A percentile compares a stretch with the other conserved stretches of the same genome.
These are phyloP conservation scores for Myotis pilosus DNA, from an alignment of 2,797 vertebrate genomes.

Conservation along the genomic window DNA sequence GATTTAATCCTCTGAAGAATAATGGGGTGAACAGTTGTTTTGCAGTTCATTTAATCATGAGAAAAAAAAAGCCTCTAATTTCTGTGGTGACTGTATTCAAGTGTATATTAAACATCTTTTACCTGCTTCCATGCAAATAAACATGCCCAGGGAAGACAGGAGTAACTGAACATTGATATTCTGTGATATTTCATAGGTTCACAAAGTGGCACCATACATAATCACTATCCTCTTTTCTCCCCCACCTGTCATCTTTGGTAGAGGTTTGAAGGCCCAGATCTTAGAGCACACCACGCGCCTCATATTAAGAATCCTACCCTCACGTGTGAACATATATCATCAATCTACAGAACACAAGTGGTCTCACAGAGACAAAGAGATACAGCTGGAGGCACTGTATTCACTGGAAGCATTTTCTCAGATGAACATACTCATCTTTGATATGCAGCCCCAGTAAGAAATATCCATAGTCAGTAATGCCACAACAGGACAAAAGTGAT, in stretches of 20 bases:
- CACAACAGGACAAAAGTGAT: conserved; percentile 12
- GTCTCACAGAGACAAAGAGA: conserved; percentile 67
- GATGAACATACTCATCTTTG: conserved; percentile 47
- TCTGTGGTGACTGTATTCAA: conserved; percentile 52
- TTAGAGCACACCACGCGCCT: conserved; percentile 31
- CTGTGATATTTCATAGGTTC: neutral
- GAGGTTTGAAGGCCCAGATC: conserved; percentile 31
- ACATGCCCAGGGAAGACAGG: conserved; percentile 23
- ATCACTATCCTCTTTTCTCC: conserved; percentile 9
- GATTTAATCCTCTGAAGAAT: conserved; percentile 49
- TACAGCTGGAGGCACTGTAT: conserved; percentile 44
- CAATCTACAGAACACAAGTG: conserved; percentile 54
- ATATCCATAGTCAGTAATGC: conserved; percentile 41
- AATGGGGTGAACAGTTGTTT: conserved; percentile 28
- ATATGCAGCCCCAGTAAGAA: conserved; percentile 49
- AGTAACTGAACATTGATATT: neutral
- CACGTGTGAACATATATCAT: conserved; percentile 24
- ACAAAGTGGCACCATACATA: neutral
- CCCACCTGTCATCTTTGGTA: neutral
- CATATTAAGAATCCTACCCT: conserved; percentile 42
- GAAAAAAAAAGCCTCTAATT: conserved; percentile 52
- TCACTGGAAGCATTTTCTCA: conserved; percentile 33
- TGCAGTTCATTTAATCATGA: conserved; percentile 59
- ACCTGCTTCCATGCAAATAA: conserved; percentile 49
- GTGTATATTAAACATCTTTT: conserved; percentile 43